phyloP scores from a whole-genome alignment of 2,888 invertebrate genomes.

The Orthonychiurus folsomi region DNA sequence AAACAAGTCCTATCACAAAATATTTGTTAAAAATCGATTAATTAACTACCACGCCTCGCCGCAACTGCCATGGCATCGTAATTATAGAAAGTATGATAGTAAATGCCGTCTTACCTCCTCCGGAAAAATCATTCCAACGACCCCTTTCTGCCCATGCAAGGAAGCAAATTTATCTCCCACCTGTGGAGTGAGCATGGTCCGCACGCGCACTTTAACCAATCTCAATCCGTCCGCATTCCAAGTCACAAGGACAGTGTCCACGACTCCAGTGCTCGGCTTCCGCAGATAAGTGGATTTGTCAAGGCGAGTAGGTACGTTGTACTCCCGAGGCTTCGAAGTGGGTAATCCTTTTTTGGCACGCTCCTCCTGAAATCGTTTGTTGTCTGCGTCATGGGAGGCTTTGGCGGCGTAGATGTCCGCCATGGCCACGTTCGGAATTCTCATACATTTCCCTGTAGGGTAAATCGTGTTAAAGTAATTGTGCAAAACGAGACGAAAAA shows the following conservation, averaged over 20 bases:
- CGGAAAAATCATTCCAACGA: constrained; percentile 54
- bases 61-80: not conserved
- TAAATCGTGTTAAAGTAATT: no score
- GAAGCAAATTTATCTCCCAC: constrained; percentile 58
- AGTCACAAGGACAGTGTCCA: constrained; percentile 55
- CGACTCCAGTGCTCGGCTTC: constrained; percentile 45
- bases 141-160: constrained; percentile 57
- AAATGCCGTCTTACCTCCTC: constrained; percentile 45
- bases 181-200: constrained; percentile 53
- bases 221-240: constrained; percentile 53
- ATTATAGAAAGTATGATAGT: not conserved
- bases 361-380: not conserved
- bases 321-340: not conserved
- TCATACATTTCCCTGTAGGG: not conserved
- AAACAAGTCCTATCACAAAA: constrained; percentile 43
- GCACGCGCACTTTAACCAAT: constrained; percentile 52
- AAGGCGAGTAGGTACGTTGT: not conserved
- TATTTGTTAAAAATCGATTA: no score
- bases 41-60: not conserved
- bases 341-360: not conserved
- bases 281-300: not conserved
- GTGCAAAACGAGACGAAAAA: no score
- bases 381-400: not conserved
- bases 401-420: not conserved
- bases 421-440: not conserved